phyloP scores from a whole-genome alignment of 2,797 vertebrate species.

The Peromyscus attwateri region DNA sequence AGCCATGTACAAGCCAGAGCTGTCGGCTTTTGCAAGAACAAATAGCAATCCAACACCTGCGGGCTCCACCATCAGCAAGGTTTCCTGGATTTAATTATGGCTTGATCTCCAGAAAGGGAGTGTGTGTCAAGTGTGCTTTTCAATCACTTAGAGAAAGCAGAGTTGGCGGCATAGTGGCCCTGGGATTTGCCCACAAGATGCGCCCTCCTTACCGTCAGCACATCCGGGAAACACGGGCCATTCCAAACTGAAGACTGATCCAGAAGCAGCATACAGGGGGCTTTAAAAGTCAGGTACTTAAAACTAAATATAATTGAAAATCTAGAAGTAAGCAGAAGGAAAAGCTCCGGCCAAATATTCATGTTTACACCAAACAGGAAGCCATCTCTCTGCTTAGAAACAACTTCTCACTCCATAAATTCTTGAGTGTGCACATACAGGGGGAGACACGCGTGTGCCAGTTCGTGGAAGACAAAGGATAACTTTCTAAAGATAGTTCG shows the following conservation, averaged over 20 bases:
- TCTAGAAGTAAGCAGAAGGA: neutral
- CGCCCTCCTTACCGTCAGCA: neutral
- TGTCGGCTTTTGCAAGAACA: conserved; percentile 53
- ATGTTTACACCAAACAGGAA: neutral
- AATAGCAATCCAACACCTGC: conserved; percentile 54
- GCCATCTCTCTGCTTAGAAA: neutral
- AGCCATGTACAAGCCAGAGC: neutral
- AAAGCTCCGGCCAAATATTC: neutral
- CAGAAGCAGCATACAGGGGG: neutral
- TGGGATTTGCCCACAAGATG: neutral
- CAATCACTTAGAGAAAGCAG: conserved; percentile 68
- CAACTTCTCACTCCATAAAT: neutral
- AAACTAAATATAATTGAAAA: conserved; percentile 33
- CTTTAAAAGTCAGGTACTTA: neutral
- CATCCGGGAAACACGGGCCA: neutral
- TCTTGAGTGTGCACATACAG: no score
- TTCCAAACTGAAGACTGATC: neutral
- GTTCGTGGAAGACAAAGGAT: neutral
- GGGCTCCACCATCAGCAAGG: conserved; percentile 43
- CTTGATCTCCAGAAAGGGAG: conserved; percentile 67
- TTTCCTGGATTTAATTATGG: conserved; percentile 79
- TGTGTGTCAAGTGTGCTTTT: conserved; percentile 71
- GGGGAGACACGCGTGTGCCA: neutral
- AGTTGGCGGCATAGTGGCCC: neutral
- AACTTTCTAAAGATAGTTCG: neutral